Base-by-base conservation (phyloP, 2,113 vertebrate genomes). In the Calidris pugnax region DNA sequence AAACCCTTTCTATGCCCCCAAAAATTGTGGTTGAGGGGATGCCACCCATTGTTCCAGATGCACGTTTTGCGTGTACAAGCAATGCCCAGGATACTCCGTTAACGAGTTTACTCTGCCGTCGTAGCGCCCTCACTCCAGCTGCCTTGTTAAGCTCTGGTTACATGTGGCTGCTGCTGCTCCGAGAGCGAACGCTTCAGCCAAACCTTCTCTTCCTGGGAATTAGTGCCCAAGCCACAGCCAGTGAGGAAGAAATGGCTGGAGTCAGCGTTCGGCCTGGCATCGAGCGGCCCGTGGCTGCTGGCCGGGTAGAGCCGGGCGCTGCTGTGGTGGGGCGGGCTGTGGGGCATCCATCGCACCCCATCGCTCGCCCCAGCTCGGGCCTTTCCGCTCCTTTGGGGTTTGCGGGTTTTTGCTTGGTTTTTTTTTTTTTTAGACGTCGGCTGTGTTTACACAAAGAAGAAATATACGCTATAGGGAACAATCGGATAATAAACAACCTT, bases 291-390 rank as follows among this genome's bases (percentile, higher is more conserved):
- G 24, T 19, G 27, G n/a, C 73, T 66, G 55, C 67, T 6, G 14
- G 14, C 10, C 0, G 10, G 30, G 76, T 51, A 82, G 32, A 57
- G 33, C 56, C 0, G 0, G n/a, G 53, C 0, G 0, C 71, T 2
- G 0, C 60, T 0, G 0, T 2, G 0, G 62, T 0, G 0, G 41
- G 45, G n/a, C 3, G 3, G 83, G 41, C 51, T 71, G 73, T 1
- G 9, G 56, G 43, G 45, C 7, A 3, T 92, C 87, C 79, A 53
- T 91, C 0, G 0, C 77, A 75, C 45, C 80, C 93, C 53, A 14
- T 80, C 41, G 47, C 60, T 86, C 45, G 20, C 60, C 66, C 60
- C 53, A 73, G 45, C 6, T 0, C 2, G 2, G 33, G 35, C 10
- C 37, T 83, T 89, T 28, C 68, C 59, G 17, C 43, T 45, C 12